A percentile compares a stretch with the other conserved stretches of the same genome.
Conservation (phyloP, 2,113 vertebrate genomes). For the Sturnira hondurensis region DNA sequence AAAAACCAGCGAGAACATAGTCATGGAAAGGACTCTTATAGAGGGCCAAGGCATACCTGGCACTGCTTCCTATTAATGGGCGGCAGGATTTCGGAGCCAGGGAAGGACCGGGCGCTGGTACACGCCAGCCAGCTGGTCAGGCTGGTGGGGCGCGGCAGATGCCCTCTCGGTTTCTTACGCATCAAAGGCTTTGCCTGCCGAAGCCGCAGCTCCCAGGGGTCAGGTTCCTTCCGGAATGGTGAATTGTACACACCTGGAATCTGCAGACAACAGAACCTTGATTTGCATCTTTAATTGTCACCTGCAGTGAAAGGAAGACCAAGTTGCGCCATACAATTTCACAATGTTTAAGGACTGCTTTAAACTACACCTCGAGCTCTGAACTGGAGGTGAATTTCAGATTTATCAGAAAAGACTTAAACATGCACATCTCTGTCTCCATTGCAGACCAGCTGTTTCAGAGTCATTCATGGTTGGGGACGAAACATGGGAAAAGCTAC, state of each 20-base stretch:
- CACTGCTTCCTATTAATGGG: constrained; percentile 84
- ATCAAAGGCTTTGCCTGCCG: constrained; percentile 82
- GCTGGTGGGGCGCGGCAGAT: not conserved
- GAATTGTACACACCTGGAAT: constrained; percentile 93
- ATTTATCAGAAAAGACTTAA: not conserved
- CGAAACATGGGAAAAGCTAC: not conserved
- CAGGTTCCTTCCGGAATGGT: constrained; percentile 85
- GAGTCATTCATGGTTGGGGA: not conserved
- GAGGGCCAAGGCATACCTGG: constrained; percentile 81
- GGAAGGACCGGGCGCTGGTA: constrained; percentile 64
- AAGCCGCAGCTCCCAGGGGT: constrained; percentile 90
- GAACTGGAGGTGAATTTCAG: not conserved
- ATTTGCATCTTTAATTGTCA: not conserved
- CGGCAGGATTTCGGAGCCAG: constrained; percentile 78
- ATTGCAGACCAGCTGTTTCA: not conserved
- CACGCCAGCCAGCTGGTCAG: constrained; percentile 72
- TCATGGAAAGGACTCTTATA: not conserved
- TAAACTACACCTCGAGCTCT: not conserved
- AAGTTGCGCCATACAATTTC: not conserved
- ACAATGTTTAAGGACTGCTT: not conserved
- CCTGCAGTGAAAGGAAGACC: not conserved
- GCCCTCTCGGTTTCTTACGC: constrained; percentile 46
- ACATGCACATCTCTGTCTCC: not conserved
- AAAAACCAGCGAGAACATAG: not conserved
- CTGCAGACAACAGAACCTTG: constrained; percentile 73